Evolutionary conservation across 2,888 invertebrate genomes (phyloP).

Genomic region (Choreutis nemorana): DNA sequence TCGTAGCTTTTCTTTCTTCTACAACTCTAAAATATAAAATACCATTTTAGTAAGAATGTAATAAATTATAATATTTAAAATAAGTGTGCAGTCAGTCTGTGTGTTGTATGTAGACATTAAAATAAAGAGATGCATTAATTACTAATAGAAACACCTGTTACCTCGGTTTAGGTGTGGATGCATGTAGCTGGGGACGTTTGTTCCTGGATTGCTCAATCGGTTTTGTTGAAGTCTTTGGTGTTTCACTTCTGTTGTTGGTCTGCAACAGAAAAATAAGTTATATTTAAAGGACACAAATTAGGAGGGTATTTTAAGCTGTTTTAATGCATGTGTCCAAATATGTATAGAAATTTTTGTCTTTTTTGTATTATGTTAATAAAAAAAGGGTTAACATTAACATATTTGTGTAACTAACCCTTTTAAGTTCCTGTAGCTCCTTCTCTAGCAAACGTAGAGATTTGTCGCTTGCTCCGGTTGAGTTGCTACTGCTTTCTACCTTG

Average conservation of each 20-base stretch:
- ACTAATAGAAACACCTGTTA: slow-evolving; percentile 14
- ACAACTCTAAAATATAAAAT: slow-evolving; percentile 18
- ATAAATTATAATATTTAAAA: slow-evolving; percentile 3
- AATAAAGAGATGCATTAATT: neutral
- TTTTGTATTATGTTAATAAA: neutral
- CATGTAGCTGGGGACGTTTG: slow-evolving; percentile 34
- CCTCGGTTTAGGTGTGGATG: slow-evolving; percentile 49
- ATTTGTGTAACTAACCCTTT: slow-evolving; percentile 37
- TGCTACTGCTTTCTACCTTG: slow-evolving; percentile 26
- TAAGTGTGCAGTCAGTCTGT: slow-evolving; percentile 1
- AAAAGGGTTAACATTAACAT: neutral
- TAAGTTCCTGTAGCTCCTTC: slow-evolving; percentile 66
- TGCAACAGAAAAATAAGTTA: slow-evolving; percentile 15
- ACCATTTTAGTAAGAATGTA: neutral
- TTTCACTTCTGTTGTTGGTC: slow-evolving; percentile 39
- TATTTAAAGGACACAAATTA: neutral
- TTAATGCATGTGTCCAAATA: neutral
- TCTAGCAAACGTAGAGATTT: slow-evolving; percentile 60
- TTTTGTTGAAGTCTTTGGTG: slow-evolving; percentile 19
- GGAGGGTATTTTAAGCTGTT: no score
- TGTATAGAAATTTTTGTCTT: neutral
- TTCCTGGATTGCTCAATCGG: slow-evolving; percentile 18
- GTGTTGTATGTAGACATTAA: neutral
- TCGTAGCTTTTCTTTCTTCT: slow-evolving; percentile 31
- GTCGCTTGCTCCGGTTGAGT: slow-evolving; percentile 35